Base-by-base conservation (phyloP, 2,888 invertebrate genomes). In the Ochropleura plecta region DNA sequence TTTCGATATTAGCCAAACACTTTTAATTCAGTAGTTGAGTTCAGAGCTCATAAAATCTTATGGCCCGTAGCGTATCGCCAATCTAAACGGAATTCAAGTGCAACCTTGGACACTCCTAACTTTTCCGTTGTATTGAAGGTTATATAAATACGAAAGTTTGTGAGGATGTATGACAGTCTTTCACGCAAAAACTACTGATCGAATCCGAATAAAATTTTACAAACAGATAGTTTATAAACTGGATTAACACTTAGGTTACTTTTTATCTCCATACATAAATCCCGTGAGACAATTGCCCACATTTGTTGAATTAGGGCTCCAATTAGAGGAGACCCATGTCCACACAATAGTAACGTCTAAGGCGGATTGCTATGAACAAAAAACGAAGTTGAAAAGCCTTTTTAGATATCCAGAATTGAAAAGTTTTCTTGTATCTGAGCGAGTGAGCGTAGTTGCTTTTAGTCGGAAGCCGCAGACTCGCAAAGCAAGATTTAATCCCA, bases 81-180 rank as follows among this genome's bases (percentile, higher is more conserved):
- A 60, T 65, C 20, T 49, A 12, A 51, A 55, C 51, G 18, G 10
- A 48, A 48, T 64, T 66, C 53, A 66, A 72, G 18, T 69, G 40
- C 78, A 55, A 42, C 83, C 83, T 70, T 82, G 79, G 67, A 53
- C 20, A 20, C n/a, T 51, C 10, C n/a, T 4, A 40, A 53, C 20
- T 69, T 46, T 66, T 71, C 60, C 64, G 5, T 67, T 57, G 42
- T 63, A n/a, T 42, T 71, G 68, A 67, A 62, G 69, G 66, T 48
- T 62, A n/a, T 62, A 30, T 30, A 30, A 30, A 30, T 30, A 30
- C 30, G 30, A 30, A 30, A 30, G 30, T 30, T 30, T 30, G 30
- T 30, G 30, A 30, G 30, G 30, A 30, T 30, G 30, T 30, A 30
- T 30, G 30, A 30, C 3, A 30, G 30, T 30, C 30, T 30, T 30